Percentiles rank a stretch among this genome's conserved stretches.
These are phyloP conservation scores for Drosophila virilis DNA, from an alignment of 1,140 invertebrate genomes.

Conservation along the genomic window DNA sequence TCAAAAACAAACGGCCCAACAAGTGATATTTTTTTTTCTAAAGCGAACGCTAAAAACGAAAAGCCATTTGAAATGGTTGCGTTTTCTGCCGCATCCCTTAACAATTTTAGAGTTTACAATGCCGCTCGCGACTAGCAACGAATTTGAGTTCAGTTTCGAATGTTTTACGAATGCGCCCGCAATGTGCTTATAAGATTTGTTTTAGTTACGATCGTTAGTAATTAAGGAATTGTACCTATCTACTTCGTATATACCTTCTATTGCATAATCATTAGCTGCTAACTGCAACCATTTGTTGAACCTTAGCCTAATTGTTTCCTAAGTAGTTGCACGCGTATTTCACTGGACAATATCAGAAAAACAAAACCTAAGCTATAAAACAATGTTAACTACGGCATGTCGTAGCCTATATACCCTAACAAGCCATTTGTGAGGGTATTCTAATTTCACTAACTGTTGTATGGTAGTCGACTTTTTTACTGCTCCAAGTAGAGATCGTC, in stretches of 20 bases:
- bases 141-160: slow-evolving; percentile 24
- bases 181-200: slow-evolving; percentile 35
- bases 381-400: slow-evolving; percentile 6
- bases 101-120: not conserved
- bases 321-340: slow-evolving; percentile 64
- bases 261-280: slow-evolving; percentile 54
- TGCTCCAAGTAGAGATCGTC: slow-evolving; percentile 63
- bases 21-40: slow-evolving; percentile 55
- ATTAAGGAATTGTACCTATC: slow-evolving; percentile 63
- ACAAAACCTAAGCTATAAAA: slow-evolving; percentile 14
- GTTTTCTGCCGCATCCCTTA: slow-evolving; percentile 27
- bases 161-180: slow-evolving; percentile 11
- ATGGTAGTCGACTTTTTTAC: slow-evolving; percentile 57
- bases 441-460: slow-evolving; percentile 44
- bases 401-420: not conserved
- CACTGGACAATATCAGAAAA: slow-evolving; percentile 65
- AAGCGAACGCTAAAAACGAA: slow-evolving; percentile 1
- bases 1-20: slow-evolving; percentile 17
- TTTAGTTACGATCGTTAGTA: slow-evolving; percentile 36
- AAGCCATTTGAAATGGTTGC: slow-evolving; percentile 69
- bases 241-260: slow-evolving; percentile 48
- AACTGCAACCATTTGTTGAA: slow-evolving; percentile 47
- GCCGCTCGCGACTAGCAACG: slow-evolving; percentile 22
- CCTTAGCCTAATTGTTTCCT: slow-evolving; percentile 55
- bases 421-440: slow-evolving; percentile 20